These are phyloP conservation scores for Protula sp. DNA, from an alignment of 2,888 invertebrate genomes.

Conservation along the genomic window DNA sequence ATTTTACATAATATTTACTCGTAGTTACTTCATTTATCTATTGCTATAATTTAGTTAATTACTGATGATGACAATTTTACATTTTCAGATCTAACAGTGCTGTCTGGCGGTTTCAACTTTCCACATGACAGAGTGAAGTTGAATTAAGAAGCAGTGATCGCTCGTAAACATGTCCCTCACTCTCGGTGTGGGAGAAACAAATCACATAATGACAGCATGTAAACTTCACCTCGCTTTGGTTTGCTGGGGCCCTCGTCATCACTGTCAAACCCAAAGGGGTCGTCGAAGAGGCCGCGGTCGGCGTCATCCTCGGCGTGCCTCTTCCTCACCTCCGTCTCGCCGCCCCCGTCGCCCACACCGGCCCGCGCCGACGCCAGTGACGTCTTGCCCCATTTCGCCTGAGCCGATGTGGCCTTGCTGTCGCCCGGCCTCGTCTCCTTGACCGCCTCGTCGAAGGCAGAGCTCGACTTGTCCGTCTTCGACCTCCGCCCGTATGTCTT, in stretches of 20 bases:
- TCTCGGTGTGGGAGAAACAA: too few species aligned
- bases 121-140: too few species aligned
- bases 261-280: constrained; percentile 22
- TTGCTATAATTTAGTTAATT: too few species aligned
- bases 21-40: too few species aligned
- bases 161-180: too few species aligned
- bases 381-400: constrained; percentile 20
- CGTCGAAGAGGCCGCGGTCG: constrained; percentile 5
- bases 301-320: background rate
- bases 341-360: too few species aligned
- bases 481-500: constrained; percentile 2
- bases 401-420: constrained; percentile 15
- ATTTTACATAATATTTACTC: too few species aligned
- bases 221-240: constrained; percentile 9
- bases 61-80: too few species aligned
- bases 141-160: too few species aligned
- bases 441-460: constrained; percentile 10
- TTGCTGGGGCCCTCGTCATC: constrained; percentile 19
- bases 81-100: too few species aligned
- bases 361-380: constrained; percentile 21
- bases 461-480: background rate
- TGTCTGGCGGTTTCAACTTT: too few species aligned
- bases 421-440: constrained; percentile 5
- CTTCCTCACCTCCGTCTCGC: background rate
- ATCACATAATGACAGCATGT: too few species aligned